A percentile compares a stretch with the other conserved stretches of the same genome.
Conservation (phyloP, 2,113 vertebrate genomes). For the Mobula hypostoma region DNA sequence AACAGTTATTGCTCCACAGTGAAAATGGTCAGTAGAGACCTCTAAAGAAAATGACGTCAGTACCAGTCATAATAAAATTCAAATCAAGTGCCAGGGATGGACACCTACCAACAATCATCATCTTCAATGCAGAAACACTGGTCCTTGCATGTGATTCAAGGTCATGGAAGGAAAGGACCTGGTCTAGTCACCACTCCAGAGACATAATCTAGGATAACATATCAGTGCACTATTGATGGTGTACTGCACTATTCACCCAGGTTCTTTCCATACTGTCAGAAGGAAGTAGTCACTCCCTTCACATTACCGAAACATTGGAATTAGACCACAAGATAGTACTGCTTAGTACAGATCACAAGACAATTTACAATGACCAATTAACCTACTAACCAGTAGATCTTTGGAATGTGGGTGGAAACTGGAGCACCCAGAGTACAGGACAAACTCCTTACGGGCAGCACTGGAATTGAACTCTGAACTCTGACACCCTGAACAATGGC, state of each 20-base stretch:
- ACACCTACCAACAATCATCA: background rate
- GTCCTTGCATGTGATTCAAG: background rate
- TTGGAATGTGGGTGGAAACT: no score
- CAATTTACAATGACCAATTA: no score
- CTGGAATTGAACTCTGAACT: no score
- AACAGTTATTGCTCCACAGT: background rate
- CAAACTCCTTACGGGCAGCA: no score
- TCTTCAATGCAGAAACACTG: background rate
- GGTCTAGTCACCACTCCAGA: background rate
- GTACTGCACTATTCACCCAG: background rate
- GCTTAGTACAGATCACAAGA: no score
- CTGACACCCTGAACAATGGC: no score
- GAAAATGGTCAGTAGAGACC: background rate
- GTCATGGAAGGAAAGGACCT: no score
- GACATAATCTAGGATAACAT: background rate
- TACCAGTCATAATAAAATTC: background rate
- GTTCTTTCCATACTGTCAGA: background rate
- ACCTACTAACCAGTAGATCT: no score
- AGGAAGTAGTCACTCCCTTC: background rate
- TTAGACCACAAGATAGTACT: background rate
- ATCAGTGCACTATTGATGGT: background rate
- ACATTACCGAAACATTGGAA: background rate
- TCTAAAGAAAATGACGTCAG: background rate
- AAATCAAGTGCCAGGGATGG: background rate
- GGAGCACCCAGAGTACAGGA: no score